Conservation (phyloP, 2,797 vertebrate genomes). For the Corythornis leucogaster region DNA sequence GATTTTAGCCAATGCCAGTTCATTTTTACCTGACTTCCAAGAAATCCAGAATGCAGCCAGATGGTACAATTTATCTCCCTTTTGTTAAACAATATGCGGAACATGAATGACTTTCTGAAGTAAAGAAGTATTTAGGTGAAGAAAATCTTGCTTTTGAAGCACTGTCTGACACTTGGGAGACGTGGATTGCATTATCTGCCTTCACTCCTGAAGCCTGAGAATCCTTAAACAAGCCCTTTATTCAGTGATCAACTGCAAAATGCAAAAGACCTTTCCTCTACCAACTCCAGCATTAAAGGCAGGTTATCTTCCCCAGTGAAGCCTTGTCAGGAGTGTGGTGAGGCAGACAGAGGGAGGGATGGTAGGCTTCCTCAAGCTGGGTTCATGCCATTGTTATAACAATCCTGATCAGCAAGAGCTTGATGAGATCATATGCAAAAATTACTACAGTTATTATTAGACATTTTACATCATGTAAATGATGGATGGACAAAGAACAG, state of each 20-base stretch:
- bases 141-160: neutral
- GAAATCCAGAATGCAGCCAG: neutral
- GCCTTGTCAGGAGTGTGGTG: too few species aligned
- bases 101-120: neutral
- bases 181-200: neutral
- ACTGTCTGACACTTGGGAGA: neutral
- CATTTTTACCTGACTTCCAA: neutral
- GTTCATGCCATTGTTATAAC: neutral
- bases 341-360: neutral
- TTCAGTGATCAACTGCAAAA: neutral
- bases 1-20: neutral
- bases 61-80: neutral
- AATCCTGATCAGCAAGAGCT: neutral
- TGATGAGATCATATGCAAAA: conserved; percentile 35
- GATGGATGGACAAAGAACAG: neutral
- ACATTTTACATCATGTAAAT: conserved; percentile 9
- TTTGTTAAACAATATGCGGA: neutral
- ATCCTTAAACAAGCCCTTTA: neutral
- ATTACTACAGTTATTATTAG: conserved; percentile 37
- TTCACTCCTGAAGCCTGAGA: neutral
- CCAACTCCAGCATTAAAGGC: neutral
- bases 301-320: neutral
- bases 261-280: neutral
- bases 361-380: neutral
- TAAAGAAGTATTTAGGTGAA: neutral